Evolutionary conservation across 1,140 invertebrate genomes (phyloP), one percentile per base, ranked within the genome.

Genomic region (Dreissena rostriformis): DNA sequence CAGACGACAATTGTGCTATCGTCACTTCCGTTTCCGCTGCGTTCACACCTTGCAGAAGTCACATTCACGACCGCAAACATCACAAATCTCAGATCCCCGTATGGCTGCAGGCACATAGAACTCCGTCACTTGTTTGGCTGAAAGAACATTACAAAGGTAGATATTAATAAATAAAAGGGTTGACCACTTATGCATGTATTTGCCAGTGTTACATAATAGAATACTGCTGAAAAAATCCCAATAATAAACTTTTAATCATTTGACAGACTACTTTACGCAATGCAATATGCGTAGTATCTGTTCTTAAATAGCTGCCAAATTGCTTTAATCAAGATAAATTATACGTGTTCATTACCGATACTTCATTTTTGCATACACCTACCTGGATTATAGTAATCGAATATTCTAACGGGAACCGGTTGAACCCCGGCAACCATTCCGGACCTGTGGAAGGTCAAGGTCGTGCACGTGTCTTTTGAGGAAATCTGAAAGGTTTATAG

Each of bases 311-410:
- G 39, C 39, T 39, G 2, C 39, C 8, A 8, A 39, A 39, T 8
- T 39, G 8, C 2, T 39, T 39, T 39, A 39, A 39, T 39, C 39
- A 39, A 39, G 39, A 39, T 39, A 39, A 39, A 39, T 39, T 39
- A n/a, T n/a, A 39, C 39, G 39, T 39, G 2, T 39, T 39, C 39
- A 39, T 39, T n/a, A n/a, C n/a, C n/a, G n/a, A n/a, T n/a, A n/a
- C n/a, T n/a, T n/a, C n/a, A n/a, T n/a, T n/a, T 39, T 39, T 39
- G 39, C 39, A 39, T 5, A 39, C 39, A 39, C 85, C 82, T 95
- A 97, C 97, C 95, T 87, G 96, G 97, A 91, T 98, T 97, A 89
- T 98, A 98, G 92, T 98, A 98, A 91, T 98, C 97, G 85, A 97
- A 98, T 87, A 98, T 95, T 19, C 95, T 95, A 19, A 98, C 96